Evolutionary conservation across 1,140 invertebrate genomes (phyloP).

Genomic region (Bombus impatiens): DNA sequence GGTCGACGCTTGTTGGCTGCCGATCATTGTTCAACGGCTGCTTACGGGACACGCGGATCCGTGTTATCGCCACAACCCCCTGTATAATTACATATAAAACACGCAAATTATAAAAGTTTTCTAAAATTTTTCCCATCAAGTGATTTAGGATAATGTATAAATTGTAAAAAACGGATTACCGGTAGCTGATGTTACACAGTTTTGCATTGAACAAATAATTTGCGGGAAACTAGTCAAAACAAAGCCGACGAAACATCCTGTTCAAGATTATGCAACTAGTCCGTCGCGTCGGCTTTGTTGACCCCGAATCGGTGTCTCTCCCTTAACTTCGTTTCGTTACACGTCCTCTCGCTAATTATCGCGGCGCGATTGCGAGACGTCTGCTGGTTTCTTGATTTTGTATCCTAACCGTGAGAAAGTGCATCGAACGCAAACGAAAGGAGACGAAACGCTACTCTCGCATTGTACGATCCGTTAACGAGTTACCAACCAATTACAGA

Average conservation of each 20-base stretch:
- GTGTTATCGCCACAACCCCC: no score
- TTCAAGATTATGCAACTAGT: slow-evolving; percentile 2
- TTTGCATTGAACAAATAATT: background rate
- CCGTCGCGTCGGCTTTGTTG: slow-evolving; percentile 16
- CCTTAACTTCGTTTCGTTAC: slow-evolving; percentile 18
- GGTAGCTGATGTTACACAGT: background rate
- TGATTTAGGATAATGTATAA: background rate
- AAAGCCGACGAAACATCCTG: slow-evolving; percentile 29
- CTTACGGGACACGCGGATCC: no score
- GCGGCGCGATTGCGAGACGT: slow-evolving; percentile 19
- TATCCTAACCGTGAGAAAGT: slow-evolving; percentile 57
- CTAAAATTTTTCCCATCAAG: background rate
- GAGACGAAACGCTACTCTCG: slow-evolving; percentile 8
- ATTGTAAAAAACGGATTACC: background rate
- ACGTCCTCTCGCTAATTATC: slow-evolving; percentile 23
- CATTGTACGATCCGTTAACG: slow-evolving; percentile 19
- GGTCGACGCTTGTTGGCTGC: no score
- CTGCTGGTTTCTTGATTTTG: slow-evolving; percentile 15
- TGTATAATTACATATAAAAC: background rate
- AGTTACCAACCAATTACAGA: slow-evolving; percentile 17
- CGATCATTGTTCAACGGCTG: no score
- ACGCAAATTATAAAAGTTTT: background rate
- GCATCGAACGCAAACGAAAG: slow-evolving; percentile 32
- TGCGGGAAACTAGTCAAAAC: slow-evolving; percentile 4
- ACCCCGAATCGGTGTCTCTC: slow-evolving; percentile 32